phyloP scores from a whole-genome alignment of 92 coral and sea anemone species.

The Chrysogorgia sp. region DNA sequence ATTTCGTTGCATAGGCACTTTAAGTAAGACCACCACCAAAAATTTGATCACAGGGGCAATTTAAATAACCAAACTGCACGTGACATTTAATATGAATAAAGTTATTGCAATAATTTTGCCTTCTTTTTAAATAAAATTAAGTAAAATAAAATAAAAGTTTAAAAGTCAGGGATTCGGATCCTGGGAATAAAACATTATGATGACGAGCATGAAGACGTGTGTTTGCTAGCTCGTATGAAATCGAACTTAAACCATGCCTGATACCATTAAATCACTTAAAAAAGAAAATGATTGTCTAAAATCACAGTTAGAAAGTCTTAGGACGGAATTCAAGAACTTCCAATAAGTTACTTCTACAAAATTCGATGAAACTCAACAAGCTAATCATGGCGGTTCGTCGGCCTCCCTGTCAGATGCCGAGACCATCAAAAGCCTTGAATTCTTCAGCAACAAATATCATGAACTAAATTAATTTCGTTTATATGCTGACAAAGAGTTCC shows the following conservation, averaged over 20 bases:
- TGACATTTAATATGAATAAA: too few species aligned
- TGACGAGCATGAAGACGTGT: too few species aligned
- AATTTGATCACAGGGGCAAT: too few species aligned
- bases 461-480: constrained; percentile 28
- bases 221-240: background rate
- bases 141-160: too few species aligned
- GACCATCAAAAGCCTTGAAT: constrained; percentile 27
- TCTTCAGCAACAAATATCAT: constrained; percentile 30
- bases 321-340: constrained; percentile 32
- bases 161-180: too few species aligned
- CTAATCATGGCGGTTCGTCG: background rate
- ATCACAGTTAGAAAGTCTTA: constrained; percentile 18
- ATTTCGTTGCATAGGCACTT: too few species aligned
- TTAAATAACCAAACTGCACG: too few species aligned
- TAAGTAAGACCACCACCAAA: too few species aligned
- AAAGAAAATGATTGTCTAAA: too few species aligned
- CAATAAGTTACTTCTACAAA: background rate
- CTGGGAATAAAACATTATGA: too few species aligned
- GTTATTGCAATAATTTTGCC: too few species aligned
- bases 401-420: constrained; percentile 17
- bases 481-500: constrained; percentile 10
- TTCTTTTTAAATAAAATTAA: too few species aligned
- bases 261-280: constrained; percentile 30
- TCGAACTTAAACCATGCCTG: background rate
- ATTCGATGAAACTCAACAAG: background rate